Percentiles rank a stretch among this genome's conserved stretches.
These are phyloP conservation scores for Triplophysa tibetana DNA, from an alignment of 2,113 vertebrate species.

Conservation along the genomic window DNA sequence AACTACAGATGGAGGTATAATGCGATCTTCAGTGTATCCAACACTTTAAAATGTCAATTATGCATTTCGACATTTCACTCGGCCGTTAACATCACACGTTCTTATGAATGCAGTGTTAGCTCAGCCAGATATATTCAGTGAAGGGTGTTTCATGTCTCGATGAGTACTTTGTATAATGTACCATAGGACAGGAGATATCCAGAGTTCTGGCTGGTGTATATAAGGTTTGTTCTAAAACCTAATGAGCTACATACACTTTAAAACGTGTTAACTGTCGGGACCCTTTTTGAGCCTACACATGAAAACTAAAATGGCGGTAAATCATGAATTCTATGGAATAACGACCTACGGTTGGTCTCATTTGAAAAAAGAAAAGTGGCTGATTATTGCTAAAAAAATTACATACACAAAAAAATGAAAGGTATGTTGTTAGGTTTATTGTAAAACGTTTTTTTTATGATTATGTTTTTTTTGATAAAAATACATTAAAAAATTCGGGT, in stretches of 20 bases:
- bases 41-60: not conserved
- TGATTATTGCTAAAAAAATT: too few species aligned
- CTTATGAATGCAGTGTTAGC: slow-evolving; percentile 6
- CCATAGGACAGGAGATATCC: not conserved
- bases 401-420: too few species aligned
- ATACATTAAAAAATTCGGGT: too few species aligned
- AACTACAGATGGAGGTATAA: not conserved
- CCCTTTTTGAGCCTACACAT: too few species aligned
- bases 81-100: not conserved
- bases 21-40: not conserved
- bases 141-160: slow-evolving; percentile 1
- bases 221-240: not conserved
- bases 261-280: too few species aligned
- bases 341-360: too few species aligned
- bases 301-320: too few species aligned
- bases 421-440: too few species aligned
- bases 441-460: too few species aligned
- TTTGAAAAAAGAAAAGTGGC: too few species aligned
- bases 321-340: too few species aligned
- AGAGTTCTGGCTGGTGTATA: not conserved
- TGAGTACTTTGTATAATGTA: not conserved
- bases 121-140: not conserved
- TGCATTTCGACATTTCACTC: not conserved
- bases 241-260: not conserved
- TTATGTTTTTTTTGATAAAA: too few species aligned